Conservation (phyloP, 2,888 invertebrate species). For the Drosophila helvetica region DNA sequence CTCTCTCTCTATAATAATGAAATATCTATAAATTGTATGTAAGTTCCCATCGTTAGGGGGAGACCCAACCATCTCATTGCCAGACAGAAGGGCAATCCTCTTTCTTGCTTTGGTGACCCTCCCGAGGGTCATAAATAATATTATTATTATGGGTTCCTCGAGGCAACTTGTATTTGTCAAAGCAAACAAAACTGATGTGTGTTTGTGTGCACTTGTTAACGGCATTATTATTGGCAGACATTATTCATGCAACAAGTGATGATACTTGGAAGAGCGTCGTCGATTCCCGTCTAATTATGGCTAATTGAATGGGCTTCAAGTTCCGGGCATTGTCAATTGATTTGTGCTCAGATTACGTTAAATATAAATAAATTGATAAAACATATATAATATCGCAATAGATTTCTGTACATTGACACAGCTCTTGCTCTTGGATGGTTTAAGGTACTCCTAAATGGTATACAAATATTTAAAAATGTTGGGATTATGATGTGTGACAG, state of each 20-base stretch:
- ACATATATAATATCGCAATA: too few species aligned
- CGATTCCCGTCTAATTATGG: slow-evolving; percentile 46
- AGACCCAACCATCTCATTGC: not conserved
- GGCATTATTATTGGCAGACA: slow-evolving; percentile 54
- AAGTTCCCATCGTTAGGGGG: slow-evolving; percentile 22
- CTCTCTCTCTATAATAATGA: slow-evolving; percentile 35
- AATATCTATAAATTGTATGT: slow-evolving; percentile 51
- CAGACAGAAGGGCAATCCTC: not conserved
- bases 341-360: slow-evolving; percentile 11
- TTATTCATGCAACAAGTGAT: slow-evolving; percentile 71
- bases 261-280: slow-evolving; percentile 10
- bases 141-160: slow-evolving; percentile 67
- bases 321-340: slow-evolving; percentile 24
- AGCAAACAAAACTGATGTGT: slow-evolving; percentile 58
- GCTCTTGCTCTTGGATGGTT: too few species aligned
- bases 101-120: slow-evolving; percentile 12
- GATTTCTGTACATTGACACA: too few species aligned
- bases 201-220: slow-evolving; percentile 35
- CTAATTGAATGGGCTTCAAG: slow-evolving; percentile 47
- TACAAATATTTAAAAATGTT: too few species aligned
- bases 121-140: slow-evolving; percentile 66
- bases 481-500: too few species aligned
- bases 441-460: too few species aligned
- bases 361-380: too few species aligned
- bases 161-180: slow-evolving; percentile 71